phyloP scores from a whole-genome alignment of 1,140 invertebrate species.

The Asobara japonica region DNA sequence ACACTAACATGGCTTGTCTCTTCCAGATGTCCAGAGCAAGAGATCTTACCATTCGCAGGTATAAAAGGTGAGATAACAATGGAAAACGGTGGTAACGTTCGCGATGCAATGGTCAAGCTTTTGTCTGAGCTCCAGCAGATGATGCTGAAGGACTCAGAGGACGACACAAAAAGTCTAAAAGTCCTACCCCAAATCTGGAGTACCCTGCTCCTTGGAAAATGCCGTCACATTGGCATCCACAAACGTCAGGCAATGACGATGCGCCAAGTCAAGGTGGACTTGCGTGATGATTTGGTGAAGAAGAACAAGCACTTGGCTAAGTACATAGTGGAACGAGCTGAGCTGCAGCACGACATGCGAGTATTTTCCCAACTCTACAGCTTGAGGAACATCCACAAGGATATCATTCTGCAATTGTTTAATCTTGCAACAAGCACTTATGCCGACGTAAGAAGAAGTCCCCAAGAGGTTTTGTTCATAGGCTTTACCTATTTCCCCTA shows the following conservation, averaged over 20 bases:
- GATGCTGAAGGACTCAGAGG: conserved; percentile 72
- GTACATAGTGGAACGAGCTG: conserved; percentile 73
- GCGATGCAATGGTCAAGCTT: conserved; percentile 67
- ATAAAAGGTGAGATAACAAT: conserved; percentile 64
- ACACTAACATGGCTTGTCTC: no score
- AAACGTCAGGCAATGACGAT: conserved; percentile 71
- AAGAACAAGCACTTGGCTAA: conserved; percentile 72
- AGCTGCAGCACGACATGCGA: conserved; percentile 76
- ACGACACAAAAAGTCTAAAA: conserved; percentile 80
- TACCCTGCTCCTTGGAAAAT: conserved; percentile 69
- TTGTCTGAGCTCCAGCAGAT: conserved; percentile 69
- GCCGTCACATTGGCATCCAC: conserved; percentile 65
- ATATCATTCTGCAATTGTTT: conserved; percentile 74
- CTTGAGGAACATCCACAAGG: conserved; percentile 70
- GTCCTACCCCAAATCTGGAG: conserved; percentile 70
- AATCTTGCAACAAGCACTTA: conserved; percentile 75
- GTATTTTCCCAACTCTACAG: conserved; percentile 56
- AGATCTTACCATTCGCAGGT: conserved; percentile 61
- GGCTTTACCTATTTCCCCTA: conserved; percentile 69
- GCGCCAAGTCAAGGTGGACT: conserved; percentile 69
- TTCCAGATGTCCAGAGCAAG: conserved; percentile 49
- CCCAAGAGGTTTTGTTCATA: conserved; percentile 72
- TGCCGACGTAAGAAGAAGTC: conserved; percentile 72
- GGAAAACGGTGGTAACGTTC: conserved; percentile 73
- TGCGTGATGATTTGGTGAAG: conserved; percentile 72